phyloP scores from a whole-genome alignment of 2,797 vertebrate species.

The Megalops cyprinoides region DNA sequence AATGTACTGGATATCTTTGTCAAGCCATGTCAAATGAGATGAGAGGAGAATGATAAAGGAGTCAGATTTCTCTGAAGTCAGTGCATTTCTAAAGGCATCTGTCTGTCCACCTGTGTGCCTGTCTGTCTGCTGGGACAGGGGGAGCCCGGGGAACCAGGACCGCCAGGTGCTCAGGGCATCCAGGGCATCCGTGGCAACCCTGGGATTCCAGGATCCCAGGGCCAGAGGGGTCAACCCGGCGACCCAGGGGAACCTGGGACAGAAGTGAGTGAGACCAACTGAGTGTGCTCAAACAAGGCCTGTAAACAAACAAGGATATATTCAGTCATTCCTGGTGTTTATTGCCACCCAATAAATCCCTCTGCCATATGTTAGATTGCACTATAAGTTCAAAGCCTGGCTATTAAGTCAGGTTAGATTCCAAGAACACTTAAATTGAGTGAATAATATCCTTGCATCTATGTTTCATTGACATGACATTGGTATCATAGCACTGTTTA shows the following conservation, averaged over 20 bases:
- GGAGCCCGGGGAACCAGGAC: slow-evolving; percentile 80
- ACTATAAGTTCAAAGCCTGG: background rate
- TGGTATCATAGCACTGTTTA: background rate
- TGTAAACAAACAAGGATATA: too few relatives aligned
- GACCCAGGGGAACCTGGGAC: slow-evolving; percentile 73
- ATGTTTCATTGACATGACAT: background rate
- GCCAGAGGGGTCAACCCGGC: slow-evolving; percentile 74
- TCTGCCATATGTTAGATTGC: background rate
- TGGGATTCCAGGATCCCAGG: slow-evolving; percentile 77
- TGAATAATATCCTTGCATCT: background rate
- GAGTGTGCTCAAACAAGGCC: background rate
- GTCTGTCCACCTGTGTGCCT: background rate
- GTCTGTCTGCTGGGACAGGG: slow-evolving; percentile 67
- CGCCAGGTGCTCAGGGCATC: slow-evolving; percentile 83
- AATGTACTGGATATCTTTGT: too few relatives aligned
- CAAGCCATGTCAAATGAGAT: background rate
- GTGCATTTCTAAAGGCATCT: background rate
- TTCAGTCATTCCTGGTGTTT: background rate
- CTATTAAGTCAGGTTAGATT: too few relatives aligned
- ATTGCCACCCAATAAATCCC: background rate
- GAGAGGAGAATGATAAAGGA: background rate
- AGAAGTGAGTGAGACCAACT: slow-evolving; percentile 64
- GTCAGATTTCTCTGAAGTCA: background rate
- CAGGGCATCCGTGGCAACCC: slow-evolving; percentile 83
- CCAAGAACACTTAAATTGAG: too few relatives aligned